A percentile compares a stretch with the other conserved stretches of the same genome.
Evolutionary conservation across 2,113 vertebrate genomes (phyloP).

Genomic region (Gila orcuttii): DNA sequence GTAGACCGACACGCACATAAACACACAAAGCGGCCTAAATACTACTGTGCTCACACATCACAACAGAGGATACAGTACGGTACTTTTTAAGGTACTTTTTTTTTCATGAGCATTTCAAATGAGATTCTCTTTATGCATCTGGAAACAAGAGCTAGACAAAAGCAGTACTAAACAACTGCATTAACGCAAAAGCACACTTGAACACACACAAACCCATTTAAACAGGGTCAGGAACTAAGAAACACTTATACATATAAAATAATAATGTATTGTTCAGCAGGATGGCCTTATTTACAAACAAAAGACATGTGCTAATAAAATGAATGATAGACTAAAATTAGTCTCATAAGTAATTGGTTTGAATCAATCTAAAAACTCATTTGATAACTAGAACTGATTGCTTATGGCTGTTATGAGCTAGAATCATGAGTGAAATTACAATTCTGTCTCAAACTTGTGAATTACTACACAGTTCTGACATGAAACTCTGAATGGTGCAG

Average conservation of each 20-base stretch:
- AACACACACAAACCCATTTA: background rate
- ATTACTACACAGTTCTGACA: background rate
- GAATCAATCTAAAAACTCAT: background rate
- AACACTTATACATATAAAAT: background rate
- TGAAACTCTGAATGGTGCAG: no score
- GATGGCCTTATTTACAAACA: background rate
- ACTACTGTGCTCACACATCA: background rate
- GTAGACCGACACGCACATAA: conserved; percentile 43
- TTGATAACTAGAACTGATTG: background rate
- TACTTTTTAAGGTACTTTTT: background rate
- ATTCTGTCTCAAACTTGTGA: background rate
- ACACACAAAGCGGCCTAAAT: conserved; percentile 12
- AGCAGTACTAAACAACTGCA: background rate
- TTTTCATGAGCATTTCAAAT: background rate
- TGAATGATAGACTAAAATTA: background rate
- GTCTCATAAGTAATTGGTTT: background rate
- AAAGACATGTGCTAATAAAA: background rate
- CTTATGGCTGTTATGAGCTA: no score
- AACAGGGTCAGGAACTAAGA: background rate
- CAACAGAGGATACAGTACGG: background rate
- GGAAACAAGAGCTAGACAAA: background rate
- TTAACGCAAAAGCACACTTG: background rate
- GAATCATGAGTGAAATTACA: background rate
- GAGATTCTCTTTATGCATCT: background rate
- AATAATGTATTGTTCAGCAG: background rate